A percentile compares a stretch with the other conserved stretches of the same genome.
Conservation (phyloP, 2,113 vertebrate species). For the Caranx melampygus region DNA sequence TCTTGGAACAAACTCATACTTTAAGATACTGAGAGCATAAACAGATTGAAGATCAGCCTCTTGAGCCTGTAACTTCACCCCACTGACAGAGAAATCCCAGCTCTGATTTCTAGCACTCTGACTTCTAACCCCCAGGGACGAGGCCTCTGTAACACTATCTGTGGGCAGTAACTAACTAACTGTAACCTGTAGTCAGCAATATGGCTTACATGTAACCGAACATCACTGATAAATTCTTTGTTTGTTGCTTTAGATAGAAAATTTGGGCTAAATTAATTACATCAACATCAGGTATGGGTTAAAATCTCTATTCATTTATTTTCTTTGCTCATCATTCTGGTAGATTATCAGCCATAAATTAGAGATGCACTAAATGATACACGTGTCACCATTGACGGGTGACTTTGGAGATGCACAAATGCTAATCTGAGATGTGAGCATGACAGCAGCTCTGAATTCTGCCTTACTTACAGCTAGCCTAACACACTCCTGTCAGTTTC, state of each 20-base stretch:
- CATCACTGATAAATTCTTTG: neutral
- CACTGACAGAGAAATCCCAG: slow-evolving; percentile 39
- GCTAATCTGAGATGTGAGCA: neutral
- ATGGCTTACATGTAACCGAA: neutral
- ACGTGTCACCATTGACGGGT: neutral
- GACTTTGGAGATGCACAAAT: slow-evolving; percentile 6
- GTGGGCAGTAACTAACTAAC: neutral
- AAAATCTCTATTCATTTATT: neutral
- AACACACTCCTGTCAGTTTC: neutral
- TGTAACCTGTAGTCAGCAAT: slow-evolving; percentile 11
- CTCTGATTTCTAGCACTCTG: slow-evolving; percentile 17
- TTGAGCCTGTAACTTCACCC: slow-evolving; percentile 46
- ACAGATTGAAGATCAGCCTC: slow-evolving; percentile 61
- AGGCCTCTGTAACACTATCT: slow-evolving; percentile 45
- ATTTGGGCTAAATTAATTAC: neutral
- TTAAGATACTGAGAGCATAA: slow-evolving; percentile 51
- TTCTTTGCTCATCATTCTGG: neutral
- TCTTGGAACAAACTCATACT: slow-evolving; percentile 15
- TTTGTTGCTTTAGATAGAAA: neutral
- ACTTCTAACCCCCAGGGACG: slow-evolving; percentile 21
- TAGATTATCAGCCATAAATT: neutral
- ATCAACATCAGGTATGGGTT: neutral
- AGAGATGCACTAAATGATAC: neutral
- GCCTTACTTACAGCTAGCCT: slow-evolving; percentile 5
- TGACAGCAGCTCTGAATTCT: neutral